Base-by-base conservation (phyloP, 2,113 vertebrate genomes). In the Cardinalis cardinalis region DNA sequence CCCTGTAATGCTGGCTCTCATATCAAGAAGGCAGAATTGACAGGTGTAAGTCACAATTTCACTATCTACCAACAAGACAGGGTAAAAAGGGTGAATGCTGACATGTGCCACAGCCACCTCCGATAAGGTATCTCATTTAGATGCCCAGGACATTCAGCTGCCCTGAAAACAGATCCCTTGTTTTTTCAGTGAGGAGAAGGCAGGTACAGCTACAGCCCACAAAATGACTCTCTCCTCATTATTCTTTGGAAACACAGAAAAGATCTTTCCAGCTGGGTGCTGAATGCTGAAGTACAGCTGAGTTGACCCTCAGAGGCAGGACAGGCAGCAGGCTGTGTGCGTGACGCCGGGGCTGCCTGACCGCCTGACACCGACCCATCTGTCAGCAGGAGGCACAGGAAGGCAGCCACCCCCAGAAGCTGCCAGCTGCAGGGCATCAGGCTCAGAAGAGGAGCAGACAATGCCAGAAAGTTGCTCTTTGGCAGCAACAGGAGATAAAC, bases 261-360 rank as follows among this genome's bases (percentile, higher is more conserved):
- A 88, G 20, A 46, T n/a, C 36, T 71, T 78, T 65, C 49, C 72
- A 90, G 48, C 15, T 41, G 10, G 9, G 44, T 56, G 6, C 61
- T 86, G 29, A 74, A 74, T 20, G 31, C 19, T 28, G 2, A 64
- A 88, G 41, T 28, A 74, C 18, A 74, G 53, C 72, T 86, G 61
- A 79, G 29, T 13, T 0, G 43, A 31, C 28, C 31, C 52, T 51
- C 20, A 19, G 58, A 84, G 69, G 56, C 58, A 68, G 18, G 76
- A 68, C 24, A 16, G 12, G 46, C 1, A 2, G 69, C 21, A 55
- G 58, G 20, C 25, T 5, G 11, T 2, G 2, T 2, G 28, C 0
- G 0, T 0, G 0, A 48, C 0, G 2, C 68, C 4, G 3, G 40
- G 53, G n/a, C 56, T 46, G 41, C 61, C 44, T 17, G 58, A 36